Evolutionary conservation across 2,797 vertebrate species (phyloP), one percentile per base, ranked within the genome.

Genomic region (Myripristis murdjan): DNA sequence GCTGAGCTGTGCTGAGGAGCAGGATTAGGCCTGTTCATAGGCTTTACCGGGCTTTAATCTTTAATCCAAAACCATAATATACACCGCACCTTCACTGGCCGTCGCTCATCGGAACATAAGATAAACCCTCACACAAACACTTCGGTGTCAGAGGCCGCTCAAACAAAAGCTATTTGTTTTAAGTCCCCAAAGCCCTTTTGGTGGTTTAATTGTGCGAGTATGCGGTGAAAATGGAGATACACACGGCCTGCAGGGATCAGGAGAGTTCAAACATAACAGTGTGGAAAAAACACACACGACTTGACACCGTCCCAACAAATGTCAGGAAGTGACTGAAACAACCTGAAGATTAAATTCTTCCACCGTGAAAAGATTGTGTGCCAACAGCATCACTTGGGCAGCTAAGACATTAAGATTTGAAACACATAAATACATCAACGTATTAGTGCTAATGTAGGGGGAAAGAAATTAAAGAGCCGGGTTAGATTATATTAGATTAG

Each of bases 41-140:
- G 83, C 76, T 89, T 87, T 87, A 58, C 77, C 62, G 56, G 58
- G 35, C 73, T 82, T 88, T 82, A 88, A 87, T 77, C 84, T 87
- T 72, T 79, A 86, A 81, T 83, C 84, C 78, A 83, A 79, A 85
- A 82, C 58, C 79, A 86, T 79, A 83, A 84, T 70, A 81, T 70
- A 85, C 75, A 76, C 63, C 28, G 10, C 74, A 70, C 57, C 83
- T 76, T 78, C 70, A 75, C 70, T 23, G 65, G 55, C 77, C 47
- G 75, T 54, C 33, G 33, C 48, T 83, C 77, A 55, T 60, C n/a
- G 46, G 55, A 39, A 48, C 75, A 59, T 23, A 47, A 72, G 67
- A 86, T 82, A 73, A 79, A 79, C 66, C 64, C 58, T n/a, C 4
- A 15, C 69, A 60, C 56, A 73, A 77, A 77, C 84, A 75, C 81